Percentiles rank a stretch among this genome's conserved stretches.
phyloP scores from a whole-genome alignment of 2,888 invertebrate genomes.

The Xiphydria camelus region DNA sequence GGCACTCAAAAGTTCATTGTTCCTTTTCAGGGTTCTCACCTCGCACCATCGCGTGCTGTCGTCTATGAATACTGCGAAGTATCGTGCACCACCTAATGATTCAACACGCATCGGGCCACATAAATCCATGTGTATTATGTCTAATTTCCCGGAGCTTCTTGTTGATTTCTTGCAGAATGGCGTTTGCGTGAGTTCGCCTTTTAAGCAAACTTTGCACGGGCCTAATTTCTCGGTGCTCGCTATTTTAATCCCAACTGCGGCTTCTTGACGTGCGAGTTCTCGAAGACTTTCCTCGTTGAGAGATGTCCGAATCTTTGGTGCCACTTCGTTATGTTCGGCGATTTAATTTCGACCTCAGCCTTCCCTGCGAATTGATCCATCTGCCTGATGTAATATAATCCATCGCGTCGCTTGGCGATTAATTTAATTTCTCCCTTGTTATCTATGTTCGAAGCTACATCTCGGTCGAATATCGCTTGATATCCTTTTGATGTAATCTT shows the following conservation, averaged over 20 bases:
- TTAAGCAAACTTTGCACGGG: no score
- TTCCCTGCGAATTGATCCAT: no score
- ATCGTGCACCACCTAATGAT: conserved; percentile 25
- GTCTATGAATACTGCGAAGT: conserved; percentile 34
- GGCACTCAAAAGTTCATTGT: conserved; percentile 22
- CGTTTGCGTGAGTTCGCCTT: no score
- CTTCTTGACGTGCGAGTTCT: conserved; percentile 5
- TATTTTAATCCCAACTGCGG: conserved; percentile 5
- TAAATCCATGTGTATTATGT: conserved; percentile 34
- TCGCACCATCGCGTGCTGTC: conserved; percentile 30
- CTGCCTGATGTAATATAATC: conserved; percentile 23
- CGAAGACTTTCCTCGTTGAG: conserved; percentile 15
- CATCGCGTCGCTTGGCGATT: conserved; percentile 17
- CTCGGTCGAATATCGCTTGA: conserved; percentile 14
- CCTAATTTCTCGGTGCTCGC: no score
- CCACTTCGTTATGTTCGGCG: background rate
- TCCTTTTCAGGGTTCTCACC: conserved; percentile 26
- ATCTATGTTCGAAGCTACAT: conserved; percentile 14
- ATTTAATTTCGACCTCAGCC: background rate
- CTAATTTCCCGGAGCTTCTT: no score
- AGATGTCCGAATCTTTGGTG: conserved; percentile 13
- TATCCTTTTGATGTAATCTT: conserved; percentile 23
- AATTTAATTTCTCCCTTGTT: conserved; percentile 8
- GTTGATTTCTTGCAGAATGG: no score
- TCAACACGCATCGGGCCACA: conserved; percentile 28